These are phyloP conservation scores for Rhodophaea formosa DNA, from an alignment of 2,888 invertebrate genomes.

Conservation along the genomic window DNA sequence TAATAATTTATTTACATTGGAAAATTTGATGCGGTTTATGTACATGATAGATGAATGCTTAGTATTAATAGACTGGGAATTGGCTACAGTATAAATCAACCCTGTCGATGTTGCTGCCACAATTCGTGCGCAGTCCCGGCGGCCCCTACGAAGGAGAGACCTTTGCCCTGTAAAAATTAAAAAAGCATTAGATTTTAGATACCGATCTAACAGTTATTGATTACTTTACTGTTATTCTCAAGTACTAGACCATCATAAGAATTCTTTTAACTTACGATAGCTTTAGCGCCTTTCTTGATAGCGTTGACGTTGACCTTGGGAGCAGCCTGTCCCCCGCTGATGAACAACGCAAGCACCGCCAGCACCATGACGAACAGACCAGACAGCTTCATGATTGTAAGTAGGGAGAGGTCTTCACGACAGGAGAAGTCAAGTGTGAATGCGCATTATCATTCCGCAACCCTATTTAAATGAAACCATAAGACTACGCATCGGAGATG, in stretches of 20 bases:
- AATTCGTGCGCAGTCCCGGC: constrained; percentile 23
- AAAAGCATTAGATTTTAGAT: background rate
- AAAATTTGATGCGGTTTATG: background rate
- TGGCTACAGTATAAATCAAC: background rate
- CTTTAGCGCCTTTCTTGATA: constrained; percentile 17
- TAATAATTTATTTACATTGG: too few relatives aligned
- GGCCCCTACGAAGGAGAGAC: constrained; percentile 4
- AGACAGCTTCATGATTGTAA: constrained; percentile 34
- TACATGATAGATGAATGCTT: background rate
- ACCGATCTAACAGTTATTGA: too few relatives aligned
- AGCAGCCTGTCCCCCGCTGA: constrained; percentile 28
- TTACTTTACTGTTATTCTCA: too few relatives aligned
- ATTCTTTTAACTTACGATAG: constrained; percentile 15
- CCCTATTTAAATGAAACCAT: background rate
- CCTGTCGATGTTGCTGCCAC: constrained; percentile 11
- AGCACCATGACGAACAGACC: constrained; percentile 30
- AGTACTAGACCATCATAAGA: background rate
- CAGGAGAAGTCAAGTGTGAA: background rate
- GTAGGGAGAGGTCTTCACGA: background rate
- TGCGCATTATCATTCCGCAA: background rate
- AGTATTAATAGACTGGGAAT: background rate
- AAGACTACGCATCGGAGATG: background rate
- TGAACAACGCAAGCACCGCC: constrained; percentile 34
- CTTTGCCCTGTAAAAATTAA: background rate
- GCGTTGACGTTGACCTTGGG: constrained; percentile 28